Evolutionary conservation across 2,888 invertebrate genomes (phyloP).

Genomic region (Apamea monoglypha): DNA sequence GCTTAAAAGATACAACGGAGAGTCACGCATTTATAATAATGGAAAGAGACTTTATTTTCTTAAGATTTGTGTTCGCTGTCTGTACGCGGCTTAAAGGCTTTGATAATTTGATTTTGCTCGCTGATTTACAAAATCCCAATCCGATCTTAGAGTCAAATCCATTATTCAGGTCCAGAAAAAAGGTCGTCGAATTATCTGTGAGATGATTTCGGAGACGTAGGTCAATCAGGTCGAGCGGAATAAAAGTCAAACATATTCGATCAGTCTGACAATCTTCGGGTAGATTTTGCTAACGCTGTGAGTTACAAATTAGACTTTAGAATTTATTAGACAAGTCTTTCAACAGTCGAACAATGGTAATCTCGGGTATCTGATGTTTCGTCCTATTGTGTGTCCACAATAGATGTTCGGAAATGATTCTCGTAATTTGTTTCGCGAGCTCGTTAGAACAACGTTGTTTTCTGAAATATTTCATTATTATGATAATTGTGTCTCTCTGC

Average conservation of each 20-base stretch:
- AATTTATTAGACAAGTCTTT: constrained; percentile 49
- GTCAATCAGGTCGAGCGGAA: constrained; percentile 21
- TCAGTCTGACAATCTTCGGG: neutral
- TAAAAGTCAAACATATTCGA: constrained; percentile 20
- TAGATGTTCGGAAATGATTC: constrained; percentile 52
- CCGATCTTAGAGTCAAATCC: constrained; percentile 21
- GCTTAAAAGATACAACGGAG: neutral
- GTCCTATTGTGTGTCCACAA: constrained; percentile 56
- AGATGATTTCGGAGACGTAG: constrained; percentile 15
- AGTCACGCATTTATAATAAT: neutral
- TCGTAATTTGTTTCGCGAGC: constrained; percentile 43
- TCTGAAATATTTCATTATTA: constrained; percentile 51
- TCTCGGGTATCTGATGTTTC: constrained; percentile 51
- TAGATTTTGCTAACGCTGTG: constrained; percentile 23
- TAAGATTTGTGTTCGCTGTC: neutral
- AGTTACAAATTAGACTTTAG: constrained; percentile 48
- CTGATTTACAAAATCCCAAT: constrained; percentile 30
- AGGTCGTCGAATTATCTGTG: constrained; percentile 29
- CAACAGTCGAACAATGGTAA: constrained; percentile 55
- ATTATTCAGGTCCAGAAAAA: constrained; percentile 21
- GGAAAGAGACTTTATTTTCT: neutral
- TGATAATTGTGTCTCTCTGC: constrained; percentile 30
- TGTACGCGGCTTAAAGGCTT: neutral
- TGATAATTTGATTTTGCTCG: constrained; percentile 19
- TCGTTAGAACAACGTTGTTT: constrained; percentile 44